Percentiles rank a stretch among this genome's conserved stretches.
These are phyloP conservation scores for Coremacera marginata DNA, from an alignment of 2,888 invertebrate species.

Conservation along the genomic window DNA sequence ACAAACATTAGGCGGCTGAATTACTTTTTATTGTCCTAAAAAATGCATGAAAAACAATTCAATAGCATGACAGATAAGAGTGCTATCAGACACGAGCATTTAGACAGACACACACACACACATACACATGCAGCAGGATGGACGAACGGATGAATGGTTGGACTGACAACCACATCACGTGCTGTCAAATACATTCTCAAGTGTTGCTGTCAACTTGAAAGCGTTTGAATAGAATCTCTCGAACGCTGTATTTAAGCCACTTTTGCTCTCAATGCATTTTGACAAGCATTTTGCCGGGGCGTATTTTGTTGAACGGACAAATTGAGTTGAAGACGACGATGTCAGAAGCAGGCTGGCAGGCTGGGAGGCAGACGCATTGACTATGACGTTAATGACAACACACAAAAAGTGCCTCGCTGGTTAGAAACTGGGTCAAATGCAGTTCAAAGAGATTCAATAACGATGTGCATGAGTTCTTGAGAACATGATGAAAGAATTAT, in stretches of 20 bases:
- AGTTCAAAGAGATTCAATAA: conserved; percentile 33
- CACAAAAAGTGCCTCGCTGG: not conserved
- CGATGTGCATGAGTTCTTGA: not conserved
- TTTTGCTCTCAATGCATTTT: conserved; percentile 2
- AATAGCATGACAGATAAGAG: conserved; percentile 14
- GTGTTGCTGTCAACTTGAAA: not conserved
- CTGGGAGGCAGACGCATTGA: not conserved
- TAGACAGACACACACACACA: not conserved
- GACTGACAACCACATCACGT: conserved; percentile 23
- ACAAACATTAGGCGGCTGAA: too few relatives aligned
- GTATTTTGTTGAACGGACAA: not conserved
- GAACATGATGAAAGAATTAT: not conserved
- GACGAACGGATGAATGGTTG: not conserved
- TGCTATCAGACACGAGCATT: not conserved
- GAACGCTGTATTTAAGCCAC: not conserved
- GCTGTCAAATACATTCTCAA: conserved; percentile 4
- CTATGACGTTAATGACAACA: conserved; percentile 28
- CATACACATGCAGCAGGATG: not conserved
- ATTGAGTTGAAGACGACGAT: not conserved
- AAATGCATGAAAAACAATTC: not conserved
- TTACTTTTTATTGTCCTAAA: not conserved
- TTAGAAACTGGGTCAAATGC: conserved; percentile 21
- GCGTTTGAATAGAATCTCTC: not conserved
- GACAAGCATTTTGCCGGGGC: not conserved
- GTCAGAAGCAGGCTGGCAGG: conserved; percentile 31